Conservation (phyloP, 2,888 invertebrate genomes). For the Salticus scenicus region DNA sequence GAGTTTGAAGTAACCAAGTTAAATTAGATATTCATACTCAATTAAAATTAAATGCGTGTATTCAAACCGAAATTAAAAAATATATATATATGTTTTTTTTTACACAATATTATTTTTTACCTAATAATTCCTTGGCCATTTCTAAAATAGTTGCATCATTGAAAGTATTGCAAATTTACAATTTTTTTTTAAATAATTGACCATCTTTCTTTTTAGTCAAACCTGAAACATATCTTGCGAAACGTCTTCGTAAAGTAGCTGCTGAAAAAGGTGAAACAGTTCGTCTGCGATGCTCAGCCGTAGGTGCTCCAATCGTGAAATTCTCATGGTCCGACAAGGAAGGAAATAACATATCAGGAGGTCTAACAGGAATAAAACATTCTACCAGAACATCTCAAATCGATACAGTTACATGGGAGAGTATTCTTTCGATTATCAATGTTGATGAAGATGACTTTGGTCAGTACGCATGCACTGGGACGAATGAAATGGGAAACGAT, state of each 20-base stretch:
- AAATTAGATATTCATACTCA: no score
- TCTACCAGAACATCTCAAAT: constrained; percentile 77
- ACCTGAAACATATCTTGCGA: constrained; percentile 90
- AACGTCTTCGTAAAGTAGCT: constrained; percentile 88
- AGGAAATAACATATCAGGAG: constrained; percentile 26
- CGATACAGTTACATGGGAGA: constrained; percentile 86
- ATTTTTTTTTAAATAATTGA: no score
- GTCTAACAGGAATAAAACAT: constrained; percentile 32
- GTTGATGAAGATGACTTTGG: constrained; percentile 91
- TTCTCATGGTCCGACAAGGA: constrained; percentile 82
- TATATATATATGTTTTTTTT: no score
- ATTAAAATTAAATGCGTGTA: no score
- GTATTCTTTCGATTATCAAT: constrained; percentile 85
- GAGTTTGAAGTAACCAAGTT: no score
- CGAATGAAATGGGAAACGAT: constrained; percentile 88
- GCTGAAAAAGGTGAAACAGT: constrained; percentile 83
- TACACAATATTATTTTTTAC: no score
- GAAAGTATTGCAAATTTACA: no score
- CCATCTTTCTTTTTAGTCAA: no score
- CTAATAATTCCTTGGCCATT: no score
- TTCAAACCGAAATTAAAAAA: no score
- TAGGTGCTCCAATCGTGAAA: constrained; percentile 87
- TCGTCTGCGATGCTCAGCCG: constrained; percentile 81
- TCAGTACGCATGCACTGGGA: constrained; percentile 89
- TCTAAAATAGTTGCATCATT: no score